Base-by-base conservation (phyloP, 2,113 vertebrate species). In the Uropsilus gracilis region DNA sequence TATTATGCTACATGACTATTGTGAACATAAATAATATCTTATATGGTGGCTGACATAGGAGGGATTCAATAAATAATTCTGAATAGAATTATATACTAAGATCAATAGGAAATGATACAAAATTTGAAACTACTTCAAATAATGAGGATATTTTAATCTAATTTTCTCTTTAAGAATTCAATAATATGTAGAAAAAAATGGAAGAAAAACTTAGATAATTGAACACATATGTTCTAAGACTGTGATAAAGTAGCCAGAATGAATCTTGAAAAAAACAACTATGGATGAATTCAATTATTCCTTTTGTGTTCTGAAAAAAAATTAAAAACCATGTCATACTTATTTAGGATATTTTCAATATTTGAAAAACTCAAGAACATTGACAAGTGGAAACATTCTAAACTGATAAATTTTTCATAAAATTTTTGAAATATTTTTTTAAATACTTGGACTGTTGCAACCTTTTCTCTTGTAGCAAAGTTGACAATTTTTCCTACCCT, bases 321-420 rank as follows among this genome's bases (percentile, higher is more conserved):
- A 80, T 76, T 39, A 59, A 34, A 91, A 91, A 48, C 24, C 2
- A 18, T 80, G 83, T 78, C 73, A 28, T 46, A 14, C 66, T 88
- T 80, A 63, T 42, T 82, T 92, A 73, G 24, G 13, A 57, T 22
- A 30, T 81, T 85, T 94, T 83, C 88, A 91, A 77, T 80, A 48
- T 11, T 77, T 92, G n/a, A 83, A 81, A 68, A 66, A 22, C 6
- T 85, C 46, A 86, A 75, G 66, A 88, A 66, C 34, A 72, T 66
- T 76, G 63, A 57, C 7, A 64, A 93, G 32, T 71, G 8, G 24
- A 44, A 57, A 39, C 9, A 59, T 76, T 88, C 46, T 63, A 78
- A 80, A 84, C 13, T 34, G 1, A 91, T 73, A 30, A 28, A 91
- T 76, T 84, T 34, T 93, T 17, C 10, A 30, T 86, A 72, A 84